Base-by-base conservation (phyloP, 2,113 vertebrate species). In the Chitala chitala region DNA sequence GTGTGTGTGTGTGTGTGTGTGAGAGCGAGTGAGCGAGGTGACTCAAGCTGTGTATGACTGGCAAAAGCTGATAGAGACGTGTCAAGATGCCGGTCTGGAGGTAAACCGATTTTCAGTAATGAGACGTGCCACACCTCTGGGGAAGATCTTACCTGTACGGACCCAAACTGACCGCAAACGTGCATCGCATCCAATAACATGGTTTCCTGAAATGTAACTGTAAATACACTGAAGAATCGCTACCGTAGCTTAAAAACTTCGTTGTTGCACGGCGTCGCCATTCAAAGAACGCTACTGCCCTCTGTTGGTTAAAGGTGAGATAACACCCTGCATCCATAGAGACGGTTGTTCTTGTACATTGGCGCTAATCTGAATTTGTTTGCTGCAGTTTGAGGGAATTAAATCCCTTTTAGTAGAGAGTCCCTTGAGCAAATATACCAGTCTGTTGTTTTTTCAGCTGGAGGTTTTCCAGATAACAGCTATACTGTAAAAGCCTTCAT, bases 211-310 rank as follows among this genome's bases (percentile, higher is more conserved):
- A 20, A 66, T 66, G 40, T 68, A 46, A 26, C 12, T 44, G 44
- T 46, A n/a, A 68, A 6, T 68, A 20, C 42, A 46, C 64, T 42
- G 26, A 13, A 29, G n/a, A 63, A 26, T 68, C 42, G 10, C 6
- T n/a, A n/a, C 13, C 20, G 31, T 33, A n/a, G 29, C 40, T 40
- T 24, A 4, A 44, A 29, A 22, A 26, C 20, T 46, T 15, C 42
- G 17, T 24, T 17, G 3, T 42, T 26, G 59, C 38, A n/a, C n/a
- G n/a, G n/a, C n/a, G n/a, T n/a, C n/a, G n/a, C n/a, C 12, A 15
- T 68, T 42, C n/a, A 26, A 51, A 71, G 83, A 50, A 46, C 87
- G 86, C 79, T 89, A 79, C 85, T 89, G 88, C 89, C 89, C 85
- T 80, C 87, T 82, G 82, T 76, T 83, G 86, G 79, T 55, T 50